These are phyloP conservation scores for Pseudococcus jackbeardsleyi DNA, from an alignment of 2,888 invertebrate species.

Conservation along the genomic window DNA sequence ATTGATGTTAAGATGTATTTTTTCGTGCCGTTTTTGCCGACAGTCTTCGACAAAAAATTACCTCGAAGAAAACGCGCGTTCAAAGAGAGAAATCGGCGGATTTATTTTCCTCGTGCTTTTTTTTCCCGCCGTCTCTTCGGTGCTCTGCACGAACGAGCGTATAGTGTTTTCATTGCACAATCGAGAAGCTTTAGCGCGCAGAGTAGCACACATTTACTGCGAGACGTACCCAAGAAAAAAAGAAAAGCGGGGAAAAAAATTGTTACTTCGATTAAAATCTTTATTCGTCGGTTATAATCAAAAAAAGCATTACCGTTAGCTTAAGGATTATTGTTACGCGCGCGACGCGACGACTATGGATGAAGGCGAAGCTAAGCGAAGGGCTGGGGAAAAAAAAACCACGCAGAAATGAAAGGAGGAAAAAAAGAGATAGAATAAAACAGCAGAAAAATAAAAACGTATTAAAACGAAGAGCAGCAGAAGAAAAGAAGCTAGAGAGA, in stretches of 20 bases:
- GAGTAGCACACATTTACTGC: neutral
- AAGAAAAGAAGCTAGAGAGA: neutral
- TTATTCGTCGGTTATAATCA: constrained; percentile 35
- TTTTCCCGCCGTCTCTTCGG: neutral
- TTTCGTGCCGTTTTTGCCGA: neutral
- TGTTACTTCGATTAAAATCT: constrained; percentile 43
- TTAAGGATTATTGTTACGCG: constrained; percentile 39
- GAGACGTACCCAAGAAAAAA: neutral
- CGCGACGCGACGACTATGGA: neutral
- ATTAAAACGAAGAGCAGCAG: constrained; percentile 33
- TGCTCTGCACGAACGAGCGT: neutral
- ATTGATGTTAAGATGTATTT: constrained; percentile 5
- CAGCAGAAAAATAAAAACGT: constrained; percentile 37
- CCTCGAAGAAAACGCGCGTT: constrained; percentile 18
- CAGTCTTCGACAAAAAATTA: neutral
- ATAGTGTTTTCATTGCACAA: neutral
- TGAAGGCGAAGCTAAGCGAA: neutral
- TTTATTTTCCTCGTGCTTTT: neutral
- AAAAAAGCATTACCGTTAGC: constrained; percentile 41
- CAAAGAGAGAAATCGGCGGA: constrained; percentile 7
- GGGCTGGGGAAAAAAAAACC: neutral
- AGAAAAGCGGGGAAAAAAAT: constrained; percentile 20
- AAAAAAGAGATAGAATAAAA: constrained; percentile 15
- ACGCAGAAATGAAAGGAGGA: neutral
- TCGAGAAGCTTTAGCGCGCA: neutral